Evolutionary conservation across 2,797 vertebrate species (phyloP).

Genomic region (Poecilia gillii): DNA sequence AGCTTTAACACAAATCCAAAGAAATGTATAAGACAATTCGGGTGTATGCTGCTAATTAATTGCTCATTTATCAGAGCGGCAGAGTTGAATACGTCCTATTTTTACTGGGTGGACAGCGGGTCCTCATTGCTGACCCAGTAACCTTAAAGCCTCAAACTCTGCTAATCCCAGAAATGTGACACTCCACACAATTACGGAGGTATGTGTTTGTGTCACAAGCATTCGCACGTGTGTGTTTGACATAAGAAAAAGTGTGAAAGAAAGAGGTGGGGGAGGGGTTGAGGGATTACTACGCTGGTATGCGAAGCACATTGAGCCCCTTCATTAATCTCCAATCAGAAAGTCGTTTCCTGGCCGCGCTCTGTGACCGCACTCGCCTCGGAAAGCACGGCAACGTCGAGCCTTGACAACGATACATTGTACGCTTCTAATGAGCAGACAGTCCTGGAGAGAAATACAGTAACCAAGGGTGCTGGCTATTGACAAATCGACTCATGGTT

Average conservation of each 20-base stretch:
- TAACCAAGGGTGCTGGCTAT: slow-evolving; percentile 63
- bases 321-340: slow-evolving; percentile 69
- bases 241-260: slow-evolving; percentile 20
- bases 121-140: slow-evolving; percentile 58
- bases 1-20: slow-evolving; percentile 1
- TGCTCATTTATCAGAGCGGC: not conserved
- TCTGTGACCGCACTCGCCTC: slow-evolving; percentile 5
- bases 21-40: not conserved
- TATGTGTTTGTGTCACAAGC: slow-evolving; percentile 55
- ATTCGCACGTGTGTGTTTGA: slow-evolving; percentile 55
- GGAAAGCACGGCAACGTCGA: slow-evolving; percentile 8
- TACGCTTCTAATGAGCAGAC: slow-evolving; percentile 55
- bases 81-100: not conserved
- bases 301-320: slow-evolving; percentile 48
- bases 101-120: not conserved
- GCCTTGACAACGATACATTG: slow-evolving; percentile 35
- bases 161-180: slow-evolving; percentile 80
- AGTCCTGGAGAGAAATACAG: slow-evolving; percentile 52
- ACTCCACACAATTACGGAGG: slow-evolving; percentile 66
- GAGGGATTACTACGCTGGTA: slow-evolving; percentile 61
- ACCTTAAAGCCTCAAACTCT: slow-evolving; percentile 47
- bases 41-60: not conserved
- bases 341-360: slow-evolving; percentile 32
- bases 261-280: not conserved
- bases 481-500: slow-evolving; percentile 67